Conservation (phyloP, 1,140 invertebrate genomes). For the Pseudomyrmex gracilis region DNA sequence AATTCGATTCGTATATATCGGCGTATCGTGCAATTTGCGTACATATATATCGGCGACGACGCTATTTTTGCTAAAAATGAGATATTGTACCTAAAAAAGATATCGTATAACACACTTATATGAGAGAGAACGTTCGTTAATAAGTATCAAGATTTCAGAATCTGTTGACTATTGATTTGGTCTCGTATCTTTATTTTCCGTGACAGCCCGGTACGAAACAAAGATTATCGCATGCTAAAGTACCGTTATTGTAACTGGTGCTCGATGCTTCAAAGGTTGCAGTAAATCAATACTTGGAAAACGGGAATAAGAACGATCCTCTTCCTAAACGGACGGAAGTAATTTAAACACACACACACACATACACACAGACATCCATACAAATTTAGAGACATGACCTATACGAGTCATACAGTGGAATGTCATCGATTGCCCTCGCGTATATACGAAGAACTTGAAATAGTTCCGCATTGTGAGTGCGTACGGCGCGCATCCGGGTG, state of each 20-base stretch:
- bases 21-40: not conserved
- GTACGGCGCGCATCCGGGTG: not conserved
- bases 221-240: slow-evolving; percentile 2
- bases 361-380: not conserved
- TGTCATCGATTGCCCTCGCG: not conserved
- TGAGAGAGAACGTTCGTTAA: not conserved
- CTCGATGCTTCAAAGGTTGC: not conserved
- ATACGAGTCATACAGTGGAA: not conserved
- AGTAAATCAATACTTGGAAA: slow-evolving; percentile 6
- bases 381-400: not conserved
- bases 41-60: not conserved
- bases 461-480: slow-evolving; percentile 8
- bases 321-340: not conserved
- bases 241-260: slow-evolving; percentile 8
- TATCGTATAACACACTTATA: not conserved
- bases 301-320: not conserved
- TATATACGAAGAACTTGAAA: slow-evolving; percentile 3
- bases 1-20: too few species aligned
- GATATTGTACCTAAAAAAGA: not conserved
- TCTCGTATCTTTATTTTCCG: slow-evolving; percentile 4
- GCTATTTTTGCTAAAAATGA: slow-evolving; percentile 3
- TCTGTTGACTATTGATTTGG: not conserved
- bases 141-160: slow-evolving; percentile 13
- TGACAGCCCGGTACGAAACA: not conserved
- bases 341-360: not conserved